Evolutionary conservation across 2,888 invertebrate species (phyloP), one percentile per base, ranked within the genome.

Genomic region (Callinectes sapidus): DNA sequence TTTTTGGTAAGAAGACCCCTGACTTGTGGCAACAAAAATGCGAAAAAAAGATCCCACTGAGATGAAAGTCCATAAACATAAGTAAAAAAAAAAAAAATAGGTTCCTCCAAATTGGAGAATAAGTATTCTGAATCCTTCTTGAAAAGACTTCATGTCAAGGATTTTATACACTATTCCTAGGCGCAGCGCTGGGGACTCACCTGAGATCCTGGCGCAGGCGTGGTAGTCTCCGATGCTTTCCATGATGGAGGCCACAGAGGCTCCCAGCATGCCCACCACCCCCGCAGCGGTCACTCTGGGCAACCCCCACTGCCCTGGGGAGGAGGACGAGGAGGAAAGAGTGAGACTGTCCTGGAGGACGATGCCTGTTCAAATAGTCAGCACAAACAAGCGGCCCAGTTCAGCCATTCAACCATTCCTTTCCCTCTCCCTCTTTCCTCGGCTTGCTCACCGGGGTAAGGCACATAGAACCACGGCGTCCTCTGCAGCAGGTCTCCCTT

Each of bases 381-480:
- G 2, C 71, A n/a, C 10, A 71, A 71, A 6, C 23, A 10, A 48
- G 10, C 10, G 48, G 48, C 48, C 48, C 10, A 71, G 71, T 23
- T n/a, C 71, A 71, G n/a, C 71, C 71, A n/a, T 71, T 61, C 2
- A 16, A 18, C 5, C 28, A n/a, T 71, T n/a, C 1, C 71, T 71
- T 8, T n/a, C 28, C 23, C n/a, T n/a, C 71, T 71, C n/a, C 28
- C n/a, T 3, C 23, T 71, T 8, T 71, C 71, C 71, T 71, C 71
- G 0, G 10, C 71, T 2, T 71, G 10, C 66, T 89, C 39, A 94
- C 96, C 96, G 94, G 98, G 98, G 96, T 98, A 98, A 0, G 98
- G 98, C 23, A 98, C 95, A 48, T 97, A 96, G 95, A 98, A 97
- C 98, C 98, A 98, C 97, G 94, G 93, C 6, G 92, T 48, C 77